Percentiles rank a stretch among this genome's conserved stretches.
Conservation (phyloP, 2,113 vertebrate genomes). For the Phodopus roborovskii region DNA sequence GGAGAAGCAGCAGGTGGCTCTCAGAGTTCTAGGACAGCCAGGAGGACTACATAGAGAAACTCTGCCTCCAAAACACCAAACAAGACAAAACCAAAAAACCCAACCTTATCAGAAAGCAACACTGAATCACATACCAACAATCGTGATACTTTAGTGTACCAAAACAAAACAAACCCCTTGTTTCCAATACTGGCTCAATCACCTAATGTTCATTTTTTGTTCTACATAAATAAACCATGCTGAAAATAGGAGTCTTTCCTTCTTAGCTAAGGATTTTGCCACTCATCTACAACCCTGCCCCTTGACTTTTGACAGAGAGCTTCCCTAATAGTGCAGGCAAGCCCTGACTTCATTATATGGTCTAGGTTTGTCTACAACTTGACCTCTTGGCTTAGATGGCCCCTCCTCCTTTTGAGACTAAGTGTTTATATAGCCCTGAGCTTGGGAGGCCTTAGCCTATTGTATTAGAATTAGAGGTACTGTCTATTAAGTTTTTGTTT, state of each 20-base stretch:
- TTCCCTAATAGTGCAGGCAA: neutral
- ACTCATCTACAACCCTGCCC: neutral
- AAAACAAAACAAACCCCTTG: neutral
- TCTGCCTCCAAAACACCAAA: neutral
- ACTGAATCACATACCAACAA: neutral
- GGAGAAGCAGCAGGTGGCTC: neutral
- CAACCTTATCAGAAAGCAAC: neutral
- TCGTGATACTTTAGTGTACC: neutral
- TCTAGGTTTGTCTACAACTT: neutral
- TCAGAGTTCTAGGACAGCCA: neutral
- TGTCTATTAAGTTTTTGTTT: neutral
- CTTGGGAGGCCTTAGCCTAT: neutral
- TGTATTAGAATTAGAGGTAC: neutral
- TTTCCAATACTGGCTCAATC: neutral
- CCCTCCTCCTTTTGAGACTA: neutral
- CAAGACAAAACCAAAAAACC: neutral
- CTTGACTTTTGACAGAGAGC: neutral
- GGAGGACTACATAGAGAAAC: neutral
- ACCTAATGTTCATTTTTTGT: neutral
- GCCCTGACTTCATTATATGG: neutral
- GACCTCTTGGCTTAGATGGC: neutral
- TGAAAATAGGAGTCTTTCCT: neutral
- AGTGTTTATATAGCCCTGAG: neutral
- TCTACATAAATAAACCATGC: neutral
- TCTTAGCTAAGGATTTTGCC: neutral